Percentiles rank a stretch among this genome's conserved stretches.
Evolutionary conservation across 2,888 invertebrate species (phyloP).

Genomic region (Biston stratarius): DNA sequence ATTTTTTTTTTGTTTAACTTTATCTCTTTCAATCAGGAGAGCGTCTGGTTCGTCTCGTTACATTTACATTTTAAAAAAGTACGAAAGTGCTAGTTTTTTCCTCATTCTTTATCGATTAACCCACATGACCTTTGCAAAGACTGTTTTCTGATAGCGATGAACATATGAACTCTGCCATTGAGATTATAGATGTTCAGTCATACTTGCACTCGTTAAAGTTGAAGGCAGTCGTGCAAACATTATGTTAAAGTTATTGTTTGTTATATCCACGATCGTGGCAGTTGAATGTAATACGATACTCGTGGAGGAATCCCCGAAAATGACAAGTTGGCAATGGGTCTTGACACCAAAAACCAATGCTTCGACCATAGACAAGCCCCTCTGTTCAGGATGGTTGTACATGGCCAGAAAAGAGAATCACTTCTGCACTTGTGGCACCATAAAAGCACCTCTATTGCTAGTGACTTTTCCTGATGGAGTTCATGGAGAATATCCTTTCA

Average conservation of each 20-base stretch:
- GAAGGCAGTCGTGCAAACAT: background rate
- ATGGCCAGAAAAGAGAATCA: background rate
- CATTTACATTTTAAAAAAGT: too few relatives aligned
- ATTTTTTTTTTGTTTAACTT: too few relatives aligned
- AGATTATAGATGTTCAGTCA: background rate
- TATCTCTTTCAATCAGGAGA: too few relatives aligned
- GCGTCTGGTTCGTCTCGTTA: too few relatives aligned
- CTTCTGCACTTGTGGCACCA: background rate
- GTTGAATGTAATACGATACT: background rate
- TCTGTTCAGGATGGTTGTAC: background rate
- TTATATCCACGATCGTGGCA: background rate
- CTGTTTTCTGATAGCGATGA: too few relatives aligned
- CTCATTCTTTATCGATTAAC: too few relatives aligned
- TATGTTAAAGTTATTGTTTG: background rate
- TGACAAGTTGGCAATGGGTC: background rate
- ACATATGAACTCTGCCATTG: too few relatives aligned
- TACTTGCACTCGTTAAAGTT: background rate
- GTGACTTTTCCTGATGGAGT: constrained; percentile 4
- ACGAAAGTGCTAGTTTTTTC: too few relatives aligned
- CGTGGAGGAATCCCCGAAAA: background rate
- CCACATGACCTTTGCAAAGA: too few relatives aligned
- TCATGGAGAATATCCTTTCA: constrained; percentile 5
- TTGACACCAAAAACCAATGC: constrained; percentile 3
- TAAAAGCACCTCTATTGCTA: background rate
- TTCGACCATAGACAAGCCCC: background rate